A percentile compares a stretch with the other conserved stretches of the same genome.
phyloP scores from a whole-genome alignment of 2,888 invertebrate species.

The Phengaris arion region DNA sequence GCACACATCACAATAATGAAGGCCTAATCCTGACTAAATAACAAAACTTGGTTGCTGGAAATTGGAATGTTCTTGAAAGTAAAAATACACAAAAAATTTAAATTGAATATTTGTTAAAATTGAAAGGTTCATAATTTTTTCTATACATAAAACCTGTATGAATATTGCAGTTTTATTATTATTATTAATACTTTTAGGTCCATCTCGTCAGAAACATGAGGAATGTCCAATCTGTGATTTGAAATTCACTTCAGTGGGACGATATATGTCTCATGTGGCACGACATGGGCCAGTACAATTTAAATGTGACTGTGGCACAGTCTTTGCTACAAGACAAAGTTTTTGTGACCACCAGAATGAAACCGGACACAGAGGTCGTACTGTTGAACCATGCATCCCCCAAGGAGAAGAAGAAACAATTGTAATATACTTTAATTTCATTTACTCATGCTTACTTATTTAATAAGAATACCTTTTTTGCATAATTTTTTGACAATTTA shows the following conservation, averaged over 20 bases:
- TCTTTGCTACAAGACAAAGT: conserved; percentile 69
- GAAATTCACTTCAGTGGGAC: conserved; percentile 66
- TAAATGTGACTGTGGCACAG: conserved; percentile 78
- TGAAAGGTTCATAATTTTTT: not conserved
- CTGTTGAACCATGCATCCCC: not conserved
- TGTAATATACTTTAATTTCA: conserved; percentile 6
- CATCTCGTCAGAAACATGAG: conserved; percentile 57
- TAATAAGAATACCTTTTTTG: too few relatives aligned
- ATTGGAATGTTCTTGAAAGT: too few relatives aligned
- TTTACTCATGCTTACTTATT: not conserved
- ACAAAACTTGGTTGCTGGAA: too few relatives aligned
- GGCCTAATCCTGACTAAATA: too few relatives aligned
- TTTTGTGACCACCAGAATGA: conserved; percentile 80
- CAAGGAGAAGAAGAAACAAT: not conserved
- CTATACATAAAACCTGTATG: too few relatives aligned
- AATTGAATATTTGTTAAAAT: too few relatives aligned
- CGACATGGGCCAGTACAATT: conserved; percentile 81
- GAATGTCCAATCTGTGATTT: conserved; percentile 72
- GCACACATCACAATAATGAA: too few relatives aligned
- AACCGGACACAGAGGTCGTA: conserved; percentile 59
- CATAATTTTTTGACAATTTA: too few relatives aligned
- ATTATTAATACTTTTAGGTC: conserved; percentile 46
- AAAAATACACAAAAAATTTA: too few relatives aligned
- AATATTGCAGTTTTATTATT: not conserved
- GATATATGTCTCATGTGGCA: conserved; percentile 79